phyloP scores from a whole-genome alignment of 2,113 vertebrate species.

The Mus spicilegus region DNA sequence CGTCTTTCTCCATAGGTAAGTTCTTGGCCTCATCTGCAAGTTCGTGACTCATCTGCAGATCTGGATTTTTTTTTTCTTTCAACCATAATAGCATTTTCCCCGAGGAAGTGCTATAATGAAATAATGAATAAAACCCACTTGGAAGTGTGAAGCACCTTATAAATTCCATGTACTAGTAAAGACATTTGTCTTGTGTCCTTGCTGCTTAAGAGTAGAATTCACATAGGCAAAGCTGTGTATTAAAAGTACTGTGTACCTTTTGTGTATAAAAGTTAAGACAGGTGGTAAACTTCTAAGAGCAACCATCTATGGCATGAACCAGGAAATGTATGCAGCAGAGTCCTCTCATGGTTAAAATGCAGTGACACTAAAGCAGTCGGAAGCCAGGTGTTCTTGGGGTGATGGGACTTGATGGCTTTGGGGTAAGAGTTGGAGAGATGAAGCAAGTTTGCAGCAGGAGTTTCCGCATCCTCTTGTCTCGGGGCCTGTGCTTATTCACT shows the following conservation, averaged over 20 bases:
- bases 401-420: constrained; percentile 69
- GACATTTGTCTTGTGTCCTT: constrained; percentile 65
- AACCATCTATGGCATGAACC: constrained; percentile 58
- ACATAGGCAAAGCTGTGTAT: constrained; percentile 47
- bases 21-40: neutral
- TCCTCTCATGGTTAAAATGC: constrained; percentile 48
- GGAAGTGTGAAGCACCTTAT: constrained; percentile 61
- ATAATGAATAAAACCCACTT: constrained; percentile 67
- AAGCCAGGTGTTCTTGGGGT: constrained; percentile 70
- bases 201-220: constrained; percentile 65
- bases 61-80: neutral
- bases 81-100: constrained; percentile 44
- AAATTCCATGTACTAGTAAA: constrained; percentile 50
- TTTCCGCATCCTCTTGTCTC: constrained; percentile 58
- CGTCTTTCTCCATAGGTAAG: constrained; percentile 46
- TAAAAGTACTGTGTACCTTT: constrained; percentile 46
- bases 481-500: constrained; percentile 73
- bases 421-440: constrained; percentile 62
- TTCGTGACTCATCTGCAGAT: constrained; percentile 49
- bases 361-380: constrained; percentile 73
- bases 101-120: constrained; percentile 68
- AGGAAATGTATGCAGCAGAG: constrained; percentile 59
- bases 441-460: constrained; percentile 58
- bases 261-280: constrained; percentile 74
- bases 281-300: constrained; percentile 61